Evolutionary conservation across 30 jellyfish, hydroid and myxozoan genomes (phyloP).

Genomic region (Mastigias papua): DNA sequence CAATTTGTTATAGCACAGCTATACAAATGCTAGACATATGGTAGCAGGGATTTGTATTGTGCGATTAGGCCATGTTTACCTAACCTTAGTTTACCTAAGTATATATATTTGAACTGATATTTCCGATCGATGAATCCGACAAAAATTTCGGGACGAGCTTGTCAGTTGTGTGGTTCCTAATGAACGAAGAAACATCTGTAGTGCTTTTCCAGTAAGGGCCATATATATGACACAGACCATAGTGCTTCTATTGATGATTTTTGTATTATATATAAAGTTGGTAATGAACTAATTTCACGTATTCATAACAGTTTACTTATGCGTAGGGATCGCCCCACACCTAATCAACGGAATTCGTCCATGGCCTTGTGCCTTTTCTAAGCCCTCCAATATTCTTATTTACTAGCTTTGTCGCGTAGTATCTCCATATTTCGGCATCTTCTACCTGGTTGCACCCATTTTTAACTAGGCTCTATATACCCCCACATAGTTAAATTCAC

Average conservation of each 20-base stretch:
- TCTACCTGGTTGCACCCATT: background rate
- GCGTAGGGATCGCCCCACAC: background rate
- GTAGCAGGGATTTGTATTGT: no score
- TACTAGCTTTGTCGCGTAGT: background rate
- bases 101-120: no score
- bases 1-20: no score
- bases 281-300: background rate
- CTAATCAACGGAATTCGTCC: background rate
- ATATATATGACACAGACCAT: background rate
- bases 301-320: background rate
- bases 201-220: background rate
- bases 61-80: no score
- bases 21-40: no score
- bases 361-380: background rate
- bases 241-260: background rate
- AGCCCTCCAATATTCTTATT: background rate
- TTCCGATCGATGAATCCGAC: no score
- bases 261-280: background rate
- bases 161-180: no score
- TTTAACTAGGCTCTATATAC: no score
- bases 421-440: background rate
- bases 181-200: no score
- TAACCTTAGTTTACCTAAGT: no score
- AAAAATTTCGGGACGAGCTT: no score
- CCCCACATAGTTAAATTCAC: no score